Base-by-base conservation (phyloP, 2,797 vertebrate genomes). In the Perodicticus potto region DNA sequence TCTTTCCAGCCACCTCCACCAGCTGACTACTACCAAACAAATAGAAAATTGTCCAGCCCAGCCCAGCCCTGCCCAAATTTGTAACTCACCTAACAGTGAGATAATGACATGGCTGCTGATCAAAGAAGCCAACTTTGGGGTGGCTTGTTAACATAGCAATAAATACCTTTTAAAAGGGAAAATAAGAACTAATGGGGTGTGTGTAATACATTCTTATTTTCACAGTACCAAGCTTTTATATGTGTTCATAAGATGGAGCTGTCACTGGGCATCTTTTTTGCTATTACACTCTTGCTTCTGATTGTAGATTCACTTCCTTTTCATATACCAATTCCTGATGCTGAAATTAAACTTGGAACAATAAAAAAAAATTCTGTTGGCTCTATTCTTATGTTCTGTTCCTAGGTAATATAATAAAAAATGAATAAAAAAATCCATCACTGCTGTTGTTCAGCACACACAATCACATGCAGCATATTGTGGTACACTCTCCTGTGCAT, bases 401-500 rank as follows among this genome's bases (percentile, higher is more conserved):
- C 49, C 16, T 34, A 65, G 7, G 88, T 7, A 19, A 65, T 5
- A 17, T 0, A 11, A 3, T 3, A 29, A 55, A 57, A 23, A 82
- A 0, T 12, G 43, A 45, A 16, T 19, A 8, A 40, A 12, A 65
- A 74, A 74, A 43, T 34, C 20, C 4, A 17, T 13, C 1, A 2
- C 0, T 23, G 5, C 49, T 10, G 19, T 57, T 16, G 77, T 3
- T 22, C 1, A 8, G 34, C 7, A 22, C 11, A 3, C 1, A 14
- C 1, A 20, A 2, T 49, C 20, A 1, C 0, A 1, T 1, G n/a
- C 5, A 29, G 29, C 3, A 20, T 2, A 6, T 2, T 0, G 3
- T 55, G 40, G 2, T 40, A 43, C 20, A 23, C 80, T 72, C 67
- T 29, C 55, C 16, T 2, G 65, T 12, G n/a, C 27, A 63, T 3